phyloP scores from a whole-genome alignment of 2,797 vertebrate species.

The Hemibagrus guttatus region DNA sequence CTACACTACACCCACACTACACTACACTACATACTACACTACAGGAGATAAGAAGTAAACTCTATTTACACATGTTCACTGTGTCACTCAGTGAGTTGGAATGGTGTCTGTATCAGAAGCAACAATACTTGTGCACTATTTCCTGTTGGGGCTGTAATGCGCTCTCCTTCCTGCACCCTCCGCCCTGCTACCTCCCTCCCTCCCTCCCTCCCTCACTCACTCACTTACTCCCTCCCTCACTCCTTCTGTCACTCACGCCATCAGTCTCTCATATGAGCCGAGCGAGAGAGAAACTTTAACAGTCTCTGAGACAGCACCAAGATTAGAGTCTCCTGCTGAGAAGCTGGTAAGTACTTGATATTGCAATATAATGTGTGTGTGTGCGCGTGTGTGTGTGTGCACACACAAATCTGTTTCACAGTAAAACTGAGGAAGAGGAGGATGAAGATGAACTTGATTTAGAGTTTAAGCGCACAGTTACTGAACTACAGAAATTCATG shows the following conservation, averaged over 20 bases:
- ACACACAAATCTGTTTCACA: slow-evolving; percentile 74
- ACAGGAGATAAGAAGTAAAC: background rate
- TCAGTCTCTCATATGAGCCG: background rate
- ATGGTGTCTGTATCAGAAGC: background rate
- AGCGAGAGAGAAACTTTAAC: background rate
- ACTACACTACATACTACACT: background rate
- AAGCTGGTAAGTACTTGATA: background rate
- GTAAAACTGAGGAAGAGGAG: slow-evolving; percentile 63
- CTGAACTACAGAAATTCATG: background rate
- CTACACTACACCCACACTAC: too few species aligned
- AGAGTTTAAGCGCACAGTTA: slow-evolving; percentile 47
- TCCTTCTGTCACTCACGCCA: background rate
- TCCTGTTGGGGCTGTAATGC: slow-evolving; percentile 1
- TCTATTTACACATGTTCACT: background rate
- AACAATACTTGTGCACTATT: background rate
- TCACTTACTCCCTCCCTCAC: background rate
- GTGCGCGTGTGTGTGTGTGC: slow-evolving; percentile 41
- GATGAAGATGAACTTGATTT: background rate
- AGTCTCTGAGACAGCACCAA: background rate
- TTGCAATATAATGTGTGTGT: background rate
- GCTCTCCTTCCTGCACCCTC: slow-evolving; percentile 8
- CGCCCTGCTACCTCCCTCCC: background rate
- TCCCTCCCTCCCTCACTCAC: background rate
- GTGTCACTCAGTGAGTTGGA: background rate
- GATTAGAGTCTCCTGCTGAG: background rate